Base-by-base conservation (phyloP, 2,888 invertebrate genomes). In the Chrysotoxum bicinctum region DNA sequence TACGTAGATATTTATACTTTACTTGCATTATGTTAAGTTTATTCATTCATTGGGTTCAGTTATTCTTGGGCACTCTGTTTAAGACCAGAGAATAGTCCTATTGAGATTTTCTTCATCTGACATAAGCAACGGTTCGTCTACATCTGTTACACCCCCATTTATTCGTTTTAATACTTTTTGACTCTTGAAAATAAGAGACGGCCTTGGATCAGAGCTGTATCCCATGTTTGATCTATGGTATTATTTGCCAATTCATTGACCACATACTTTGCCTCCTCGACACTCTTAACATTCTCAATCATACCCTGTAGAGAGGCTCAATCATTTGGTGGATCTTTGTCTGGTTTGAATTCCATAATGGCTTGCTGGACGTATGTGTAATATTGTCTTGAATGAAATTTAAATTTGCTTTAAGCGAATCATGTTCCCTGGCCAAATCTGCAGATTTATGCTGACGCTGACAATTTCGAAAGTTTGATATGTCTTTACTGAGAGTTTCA, bases 341-440 rank as follows among this genome's bases (percentile, higher is more conserved):
- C 93, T 89, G 96, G 97, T 92, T 98, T 98, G 88, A 98, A 95
- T 92, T 98, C 97, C 93, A 98, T 96, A 90, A 99, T 98, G 90
- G 97, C 96, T 88, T 96, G 95, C 92, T 99, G 98, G 75, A 98
- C 96, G 89, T 98, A n/a, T n/a, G 98, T 8, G 95, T 94, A 87
- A 99, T 98, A 88, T 97, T 96, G 88, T 97, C 97, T 90, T 98
- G 96, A 23, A 98, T 94, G 91, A 98, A 98, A 87, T 95, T 95
- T 68, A 98, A 94, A 92, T 98, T 97, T 69, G 96, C 96, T 89
- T 94, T 94, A 16, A 96, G 93, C 84, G 94, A 95, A 89, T 96
- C 96, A 69, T 97, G 95, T 89, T 96, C 95, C 88, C 95, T 96
- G 69, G 94, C 94, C 69, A 96, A 90, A 85, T 96, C 95, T 1